phyloP scores from a whole-genome alignment of 2,797 vertebrate species.

The Pseudopleuronectes americanus region DNA sequence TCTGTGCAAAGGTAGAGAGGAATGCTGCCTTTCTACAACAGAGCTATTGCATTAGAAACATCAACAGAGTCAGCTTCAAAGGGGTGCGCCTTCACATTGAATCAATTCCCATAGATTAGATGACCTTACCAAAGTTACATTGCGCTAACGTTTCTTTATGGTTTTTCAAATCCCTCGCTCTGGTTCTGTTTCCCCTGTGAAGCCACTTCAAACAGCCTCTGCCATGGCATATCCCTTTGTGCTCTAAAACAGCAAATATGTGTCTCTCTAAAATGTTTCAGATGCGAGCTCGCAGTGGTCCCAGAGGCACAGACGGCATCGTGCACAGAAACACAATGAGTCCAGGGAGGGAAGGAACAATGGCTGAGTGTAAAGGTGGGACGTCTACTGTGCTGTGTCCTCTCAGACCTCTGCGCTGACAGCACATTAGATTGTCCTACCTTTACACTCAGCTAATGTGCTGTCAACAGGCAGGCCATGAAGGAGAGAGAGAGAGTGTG shows the following conservation, averaged over 20 bases:
- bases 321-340: conserved; percentile 47
- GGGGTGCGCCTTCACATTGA: conserved; percentile 77
- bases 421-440: conserved; percentile 12
- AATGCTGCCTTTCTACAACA: conserved; percentile 66
- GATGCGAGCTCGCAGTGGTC: conserved; percentile 73
- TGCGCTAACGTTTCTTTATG: conserved; percentile 77
- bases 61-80: conserved; percentile 78
- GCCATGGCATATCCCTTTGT: conserved; percentile 81
- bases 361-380: conserved; percentile 44
- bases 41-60: conserved; percentile 75
- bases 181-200: conserved; percentile 82
- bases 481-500: conserved; percentile 17
- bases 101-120: conserved; percentile 79
- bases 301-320: conserved; percentile 63
- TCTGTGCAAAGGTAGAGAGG: conserved; percentile 62
- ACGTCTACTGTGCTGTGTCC: conserved; percentile 38
- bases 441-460: conserved; percentile 21
- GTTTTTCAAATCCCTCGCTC: conserved; percentile 76
- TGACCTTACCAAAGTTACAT: conserved; percentile 77
- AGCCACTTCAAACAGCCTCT: conserved; percentile 83
- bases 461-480: conserved; percentile 26
- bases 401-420: neutral
- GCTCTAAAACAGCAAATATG: conserved; percentile 81
- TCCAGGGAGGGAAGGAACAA: conserved; percentile 28
- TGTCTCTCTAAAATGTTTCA: conserved; percentile 84